Base-by-base conservation (phyloP, 2,888 invertebrate species). In the Nomada fucata region DNA sequence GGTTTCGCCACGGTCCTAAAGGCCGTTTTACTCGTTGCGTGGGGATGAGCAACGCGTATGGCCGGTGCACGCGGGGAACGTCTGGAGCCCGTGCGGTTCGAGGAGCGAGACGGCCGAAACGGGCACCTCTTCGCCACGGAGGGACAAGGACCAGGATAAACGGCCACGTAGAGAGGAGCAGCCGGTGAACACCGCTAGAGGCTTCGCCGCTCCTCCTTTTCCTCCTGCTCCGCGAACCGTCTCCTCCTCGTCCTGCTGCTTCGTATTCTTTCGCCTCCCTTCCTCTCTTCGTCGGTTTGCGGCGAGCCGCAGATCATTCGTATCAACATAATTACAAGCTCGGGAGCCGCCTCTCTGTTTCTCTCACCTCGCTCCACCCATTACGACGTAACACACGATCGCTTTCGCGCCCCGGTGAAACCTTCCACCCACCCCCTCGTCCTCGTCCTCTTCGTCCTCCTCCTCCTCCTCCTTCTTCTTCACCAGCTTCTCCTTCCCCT, bases 261-360 rank as follows among this genome's bases (percentile, higher is more conserved):
- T 55, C 55, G 10, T 55, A 23, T n/a, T 55, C 55, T 23, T n/a
- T n/a, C 55, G n/a, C 20, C 55, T 44, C 60, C 26, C 23, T 60
- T 60, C 85, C 13, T 20, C 26, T 68, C 10, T 44, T 64, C 69
- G 76, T 70, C 72, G 90, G 90, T 91, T 90, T 93, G 93, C 90
- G 92, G 93, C 92, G 69, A 79, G 92, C 93, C 93, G 92, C 93
- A 93, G 93, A 94, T 93, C 93, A 94, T 94, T 93, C 93, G 93
- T 94, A 94, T 94, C 93, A 94, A 93, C 93, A 93, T 94, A 94
- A 94, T 94, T 94, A 93, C 93, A 94, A 94, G 93, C 93, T 93
- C 92, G 91, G 93, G 92, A 93, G 93, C 93, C 93, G 93, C 93
- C 93, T 92, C 92, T 93, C 93, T 90, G 92, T 93, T 92, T 93